phyloP scores from a whole-genome alignment of 2,888 invertebrate genomes.

The Thyatira batis region DNA sequence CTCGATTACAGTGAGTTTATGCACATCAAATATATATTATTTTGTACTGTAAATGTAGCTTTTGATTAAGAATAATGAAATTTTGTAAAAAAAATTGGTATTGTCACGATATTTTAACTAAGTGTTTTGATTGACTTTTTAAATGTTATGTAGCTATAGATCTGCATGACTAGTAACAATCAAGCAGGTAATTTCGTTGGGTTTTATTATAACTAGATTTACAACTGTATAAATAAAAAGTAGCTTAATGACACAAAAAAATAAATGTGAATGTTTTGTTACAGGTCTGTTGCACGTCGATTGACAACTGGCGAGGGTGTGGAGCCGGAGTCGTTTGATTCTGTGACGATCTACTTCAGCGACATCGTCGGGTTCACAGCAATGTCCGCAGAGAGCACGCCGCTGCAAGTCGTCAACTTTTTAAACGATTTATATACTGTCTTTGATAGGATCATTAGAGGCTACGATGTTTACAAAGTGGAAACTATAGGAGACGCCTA shows the following conservation, averaged over 20 bases:
- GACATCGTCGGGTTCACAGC: conserved; percentile 98
- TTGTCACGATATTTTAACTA: not conserved
- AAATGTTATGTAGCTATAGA: not conserved
- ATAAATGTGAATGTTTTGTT: conserved; percentile 40
- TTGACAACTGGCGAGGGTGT: conserved; percentile 94
- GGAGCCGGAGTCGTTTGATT: conserved; percentile 95
- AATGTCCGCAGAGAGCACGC: conserved; percentile 97
- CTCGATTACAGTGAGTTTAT: not conserved
- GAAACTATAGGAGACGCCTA: conserved; percentile 94
- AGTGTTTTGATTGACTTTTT: not conserved
- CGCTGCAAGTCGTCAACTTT: conserved; percentile 97
- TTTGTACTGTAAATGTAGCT: not conserved
- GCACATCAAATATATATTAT: not conserved
- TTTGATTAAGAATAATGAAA: conserved; percentile 12
- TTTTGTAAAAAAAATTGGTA: conserved; percentile 18
- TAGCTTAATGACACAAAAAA: not conserved
- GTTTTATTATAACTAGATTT: not conserved
- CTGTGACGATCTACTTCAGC: conserved; percentile 97
- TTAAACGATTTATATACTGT: conserved; percentile 98
- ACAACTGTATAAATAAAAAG: not conserved
- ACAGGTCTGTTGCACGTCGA: conserved; percentile 92
- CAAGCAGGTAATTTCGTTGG: conserved; percentile 4
- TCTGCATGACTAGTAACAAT: not conserved
- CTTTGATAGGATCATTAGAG: conserved; percentile 97
- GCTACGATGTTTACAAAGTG: conserved; percentile 99